Percentiles rank a stretch among this genome's conserved stretches.
These are phyloP conservation scores for Pica pica DNA, from an alignment of 2,113 vertebrate genomes.

Conservation along the genomic window DNA sequence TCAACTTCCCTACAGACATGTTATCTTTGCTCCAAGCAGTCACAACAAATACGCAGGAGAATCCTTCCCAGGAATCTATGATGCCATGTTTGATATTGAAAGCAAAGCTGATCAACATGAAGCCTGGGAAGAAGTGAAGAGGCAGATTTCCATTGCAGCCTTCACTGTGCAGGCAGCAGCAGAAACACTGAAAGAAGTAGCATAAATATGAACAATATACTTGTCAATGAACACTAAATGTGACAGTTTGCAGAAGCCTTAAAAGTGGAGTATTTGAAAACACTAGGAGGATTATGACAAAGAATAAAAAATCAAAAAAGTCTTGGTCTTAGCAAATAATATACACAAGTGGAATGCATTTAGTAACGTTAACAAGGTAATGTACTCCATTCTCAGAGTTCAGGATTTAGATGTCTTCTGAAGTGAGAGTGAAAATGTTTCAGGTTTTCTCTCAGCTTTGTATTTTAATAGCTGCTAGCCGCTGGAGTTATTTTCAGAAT, in stretches of 20 bases:
- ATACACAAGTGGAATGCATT: not conserved
- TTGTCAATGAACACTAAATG: not conserved
- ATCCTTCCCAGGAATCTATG: slow-evolving; percentile 92
- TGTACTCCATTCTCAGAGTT: not conserved
- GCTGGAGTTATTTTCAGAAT: not conserved
- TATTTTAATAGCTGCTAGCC: not conserved
- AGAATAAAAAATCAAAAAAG: not conserved
- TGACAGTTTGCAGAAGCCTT: not conserved
- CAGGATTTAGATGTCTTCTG: not conserved
- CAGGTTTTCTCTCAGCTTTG: not conserved
- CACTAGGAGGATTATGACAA: not conserved
- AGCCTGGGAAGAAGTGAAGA: slow-evolving; percentile 88
- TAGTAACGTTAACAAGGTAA: not conserved
- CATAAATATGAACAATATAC: slow-evolving; percentile 19
- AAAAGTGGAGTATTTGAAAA: not conserved
- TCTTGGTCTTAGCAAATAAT: not conserved
- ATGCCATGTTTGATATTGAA: slow-evolving; percentile 87
- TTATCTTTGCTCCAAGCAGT: slow-evolving; percentile 92
- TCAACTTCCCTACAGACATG: slow-evolving; percentile 72
- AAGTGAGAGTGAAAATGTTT: not conserved
- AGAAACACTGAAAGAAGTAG: slow-evolving; percentile 73
- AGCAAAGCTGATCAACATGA: slow-evolving; percentile 62
- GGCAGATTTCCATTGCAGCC: slow-evolving; percentile 86
- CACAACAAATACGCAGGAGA: slow-evolving; percentile 92
- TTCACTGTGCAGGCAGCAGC: slow-evolving; percentile 89